Evolutionary conservation across 2,113 vertebrate species (phyloP).

Genomic region (Acrocephalus arundinaceus): DNA sequence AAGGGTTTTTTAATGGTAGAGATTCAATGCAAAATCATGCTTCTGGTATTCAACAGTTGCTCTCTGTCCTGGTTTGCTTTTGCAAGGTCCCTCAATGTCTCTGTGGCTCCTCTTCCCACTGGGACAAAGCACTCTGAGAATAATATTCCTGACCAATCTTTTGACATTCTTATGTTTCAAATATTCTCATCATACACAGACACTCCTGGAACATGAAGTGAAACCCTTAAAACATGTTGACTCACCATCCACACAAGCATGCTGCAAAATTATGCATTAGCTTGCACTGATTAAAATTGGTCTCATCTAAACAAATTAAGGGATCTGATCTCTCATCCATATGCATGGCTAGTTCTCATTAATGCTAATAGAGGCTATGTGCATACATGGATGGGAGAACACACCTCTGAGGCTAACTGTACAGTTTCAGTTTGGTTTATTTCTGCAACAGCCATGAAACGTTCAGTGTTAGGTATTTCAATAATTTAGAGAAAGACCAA

Average conservation of each 20-base stretch:
- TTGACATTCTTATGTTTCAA: constrained; percentile 25
- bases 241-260: background rate
- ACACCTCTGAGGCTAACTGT: background rate
- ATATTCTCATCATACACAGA: background rate
- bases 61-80: constrained; percentile 22
- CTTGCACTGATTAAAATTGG: constrained; percentile 42
- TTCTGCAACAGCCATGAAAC: background rate
- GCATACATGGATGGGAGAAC: background rate
- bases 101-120: background rate
- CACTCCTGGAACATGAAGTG: background rate
- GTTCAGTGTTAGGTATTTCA: background rate
- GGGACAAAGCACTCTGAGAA: background rate
- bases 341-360: background rate
- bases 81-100: constrained; percentile 19
- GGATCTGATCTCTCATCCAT: constrained; percentile 35
- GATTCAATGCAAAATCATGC: constrained; percentile 30
- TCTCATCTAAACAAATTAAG: constrained; percentile 54
- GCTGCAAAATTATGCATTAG: background rate
- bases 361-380: background rate
- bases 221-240: background rate
- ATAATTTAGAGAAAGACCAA: background rate
- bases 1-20: constrained; percentile 3
- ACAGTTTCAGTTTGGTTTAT: background rate
- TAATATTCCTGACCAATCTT: constrained; percentile 51
- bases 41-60: background rate